Base-by-base conservation (phyloP, 1,140 invertebrate genomes). In the Zaprionus vittiger region DNA sequence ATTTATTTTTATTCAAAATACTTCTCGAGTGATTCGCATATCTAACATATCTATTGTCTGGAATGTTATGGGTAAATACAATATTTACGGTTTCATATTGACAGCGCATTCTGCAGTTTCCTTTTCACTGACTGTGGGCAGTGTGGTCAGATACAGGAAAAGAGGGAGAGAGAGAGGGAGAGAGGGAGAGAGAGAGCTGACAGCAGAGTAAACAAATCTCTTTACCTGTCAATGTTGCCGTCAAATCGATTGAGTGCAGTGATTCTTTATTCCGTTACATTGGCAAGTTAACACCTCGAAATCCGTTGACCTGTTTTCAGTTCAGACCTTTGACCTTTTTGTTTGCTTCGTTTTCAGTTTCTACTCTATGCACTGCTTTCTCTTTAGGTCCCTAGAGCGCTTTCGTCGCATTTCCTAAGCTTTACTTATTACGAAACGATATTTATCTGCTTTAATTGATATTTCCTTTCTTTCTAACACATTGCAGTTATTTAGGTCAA, bases 361-460 rank as follows among this genome's bases (percentile, higher is more conserved):
- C 65, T 17, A 52, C 44, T 65, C 7, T 3, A 59, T 49, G 14
- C n/a, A 44, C 64, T 47, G 59, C 55, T 69, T 28, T 26, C 47
- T 31, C 41, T 59, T 61, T 41, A n/a, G 44, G 49, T 34, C 56
- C 55, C 55, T 73, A 77, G 56, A 59, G 82, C 68, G 73, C 68
- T 72, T 72, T 52, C 28, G 12, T 26, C 12, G 41, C 61, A 69
- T 61, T 67, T 17, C 38, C 59, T 64, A 83, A 44, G 41, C 41
- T 68, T 70, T 55, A 55, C n/a, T 41, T n/a, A 41, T 41, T 41
- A 7, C 5, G 5, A 41, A n/a, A 41, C 15, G 15, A 65, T 69
- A 81, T 78, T 74, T 62, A 59, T 64, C 62, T 26, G 44, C 24
- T 68, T 56, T 81, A 81, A 85, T 85, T 84, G 74, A 71, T 72